Evolutionary conservation across 1,140 invertebrate species (phyloP).

Genomic region (Meloidogyne hapla): DNA sequence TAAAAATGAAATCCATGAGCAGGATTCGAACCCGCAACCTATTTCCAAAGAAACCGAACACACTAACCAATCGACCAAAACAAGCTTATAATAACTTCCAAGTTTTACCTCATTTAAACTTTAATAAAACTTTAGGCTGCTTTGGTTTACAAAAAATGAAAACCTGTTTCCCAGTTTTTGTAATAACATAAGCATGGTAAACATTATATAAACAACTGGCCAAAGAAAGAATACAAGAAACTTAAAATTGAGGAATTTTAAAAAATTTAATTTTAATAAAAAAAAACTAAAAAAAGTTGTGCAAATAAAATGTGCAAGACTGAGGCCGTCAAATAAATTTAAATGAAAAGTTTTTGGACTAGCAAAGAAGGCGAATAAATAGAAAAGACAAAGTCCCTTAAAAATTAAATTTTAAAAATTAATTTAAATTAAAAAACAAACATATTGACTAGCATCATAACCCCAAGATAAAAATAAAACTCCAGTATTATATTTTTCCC

Average conservation of each 20-base stretch:
- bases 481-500: conserved; percentile 70
- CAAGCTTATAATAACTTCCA: conserved; percentile 61
- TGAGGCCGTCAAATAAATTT: conserved; percentile 44
- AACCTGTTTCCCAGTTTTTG: conserved; percentile 61
- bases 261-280: conserved; percentile 5
- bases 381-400: conserved; percentile 58
- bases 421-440: conserved; percentile 50
- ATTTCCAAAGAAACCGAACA: neutral
- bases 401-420: conserved; percentile 23
- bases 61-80: conserved; percentile 24
- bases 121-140: conserved; percentile 28
- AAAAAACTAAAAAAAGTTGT: conserved; percentile 53
- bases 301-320: conserved; percentile 54
- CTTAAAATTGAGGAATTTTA: conserved; percentile 31
- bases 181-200: conserved; percentile 52
- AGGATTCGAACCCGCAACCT: neutral
- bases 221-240: conserved; percentile 54
- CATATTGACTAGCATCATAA: conserved; percentile 68
- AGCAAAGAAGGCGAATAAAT: conserved; percentile 53
- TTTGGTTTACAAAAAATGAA: conserved; percentile 4
- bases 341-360: conserved; percentile 57
- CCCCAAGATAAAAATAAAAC: conserved; percentile 69
- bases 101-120: too few species aligned
- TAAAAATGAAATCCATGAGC: neutral
- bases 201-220: conserved; percentile 60